Base-by-base conservation (phyloP, 2,888 invertebrate genomes). In the Melikaiella ostensackeni region DNA sequence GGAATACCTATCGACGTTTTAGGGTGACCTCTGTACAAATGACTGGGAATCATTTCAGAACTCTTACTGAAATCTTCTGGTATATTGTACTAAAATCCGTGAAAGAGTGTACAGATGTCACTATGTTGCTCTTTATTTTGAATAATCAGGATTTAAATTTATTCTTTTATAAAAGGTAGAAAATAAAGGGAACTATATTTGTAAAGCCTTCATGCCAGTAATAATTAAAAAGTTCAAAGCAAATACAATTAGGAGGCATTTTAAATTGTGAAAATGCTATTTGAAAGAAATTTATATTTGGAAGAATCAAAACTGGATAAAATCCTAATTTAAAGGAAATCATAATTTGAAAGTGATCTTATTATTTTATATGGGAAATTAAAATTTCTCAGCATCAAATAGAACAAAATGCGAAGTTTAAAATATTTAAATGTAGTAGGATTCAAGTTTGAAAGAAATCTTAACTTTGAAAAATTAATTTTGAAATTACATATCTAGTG, bases 11-110 rank as follows among this genome's bases (percentile, higher is more conserved):
- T 66, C 30, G 70, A 70, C n/a, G 33, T 70, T 50, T 50, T 30
- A 70, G 70, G n/a, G 33, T 70, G 50, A 50, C 70, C 46, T 50
- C 50, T 50, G 33, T n/a, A 30, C 30, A 50, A 9, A 13, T n/a
- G 30, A 21, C n/a, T 42, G n/a, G 8, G 11, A 27, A n/a, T 38
- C 42, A 24, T 42, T 66, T 27, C 30, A 35, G 21, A 21, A 16
- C 19, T 4, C n/a, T n/a, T 21, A 42, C 27, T 16, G 8, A 30
- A 66, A 30, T 46, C 27, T 50, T 30, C 3, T 19, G 30, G n/a
- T 33, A 70, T 50, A 50, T 50, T 50, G 30, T 30, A 46, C 30
- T 27, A 8, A 30, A 70, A 46, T 50, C n/a, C 50, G 30, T 7
- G 19, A 3, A 16, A 8, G 9, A 50, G 5, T 30, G 42, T 30